These are phyloP conservation scores for Ferrisia virgata DNA, from an alignment of 2,888 invertebrate genomes.

Conservation along the genomic window DNA sequence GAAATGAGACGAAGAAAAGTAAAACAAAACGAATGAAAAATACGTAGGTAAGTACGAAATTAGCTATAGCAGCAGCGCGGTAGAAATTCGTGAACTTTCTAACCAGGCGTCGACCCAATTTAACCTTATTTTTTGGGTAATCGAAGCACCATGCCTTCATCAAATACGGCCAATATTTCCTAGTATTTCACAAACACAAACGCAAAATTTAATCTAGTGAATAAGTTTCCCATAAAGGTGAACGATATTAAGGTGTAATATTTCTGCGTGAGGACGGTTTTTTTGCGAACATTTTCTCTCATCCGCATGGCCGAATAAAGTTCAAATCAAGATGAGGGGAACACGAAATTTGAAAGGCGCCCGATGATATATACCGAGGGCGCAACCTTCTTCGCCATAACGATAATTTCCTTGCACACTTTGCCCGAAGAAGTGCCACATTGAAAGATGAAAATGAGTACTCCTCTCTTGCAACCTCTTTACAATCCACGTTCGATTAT, in stretches of 20 bases:
- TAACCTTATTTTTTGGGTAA: conserved; percentile 24
- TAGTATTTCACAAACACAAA: conserved; percentile 15
- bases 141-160: conserved; percentile 2
- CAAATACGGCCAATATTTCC: not conserved
- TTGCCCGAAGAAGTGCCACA: not conserved
- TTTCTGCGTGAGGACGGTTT: conserved; percentile 23
- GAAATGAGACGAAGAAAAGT: not conserved
- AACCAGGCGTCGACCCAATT: not conserved
- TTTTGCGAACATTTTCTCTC: conserved; percentile 21
- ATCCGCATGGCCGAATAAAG: conserved; percentile 9
- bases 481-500: conserved; percentile 17
- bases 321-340: not conserved
- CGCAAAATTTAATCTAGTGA: conserved; percentile 33
- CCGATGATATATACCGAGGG: conserved; percentile 21
- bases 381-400: conserved; percentile 18
- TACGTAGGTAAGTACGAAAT: not conserved
- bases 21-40: not conserved
- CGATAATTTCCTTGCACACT: conserved; percentile 17
- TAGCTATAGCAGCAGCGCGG: not conserved
- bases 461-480: not conserved
- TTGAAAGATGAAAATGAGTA: not conserved
- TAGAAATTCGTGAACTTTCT: not conserved
- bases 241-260: conserved; percentile 33
- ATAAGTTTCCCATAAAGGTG: conserved; percentile 27
- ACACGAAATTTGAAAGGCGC: conserved; percentile 1